Conservation (phyloP, 2,113 vertebrate genomes). For the Odocoileus virginianus region DNA sequence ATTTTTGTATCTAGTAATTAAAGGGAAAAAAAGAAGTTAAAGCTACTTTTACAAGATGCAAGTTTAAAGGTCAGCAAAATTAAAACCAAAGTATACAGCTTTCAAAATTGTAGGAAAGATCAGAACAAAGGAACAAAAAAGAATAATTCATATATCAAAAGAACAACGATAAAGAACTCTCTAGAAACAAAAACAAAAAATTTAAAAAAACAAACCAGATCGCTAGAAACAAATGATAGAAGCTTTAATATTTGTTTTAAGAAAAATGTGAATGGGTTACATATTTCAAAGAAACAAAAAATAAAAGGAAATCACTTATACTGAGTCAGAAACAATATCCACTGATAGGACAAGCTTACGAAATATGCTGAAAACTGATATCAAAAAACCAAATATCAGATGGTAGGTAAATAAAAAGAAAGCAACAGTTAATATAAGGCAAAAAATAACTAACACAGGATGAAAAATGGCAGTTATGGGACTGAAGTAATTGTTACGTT, state of each 20-base stretch:
- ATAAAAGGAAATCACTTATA: background rate
- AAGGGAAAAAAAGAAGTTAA: background rate
- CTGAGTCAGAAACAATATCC: background rate
- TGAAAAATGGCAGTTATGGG: background rate
- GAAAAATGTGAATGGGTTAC: background rate
- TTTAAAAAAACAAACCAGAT: background rate
- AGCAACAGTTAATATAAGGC: background rate
- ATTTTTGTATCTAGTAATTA: background rate
- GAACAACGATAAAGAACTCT: background rate
- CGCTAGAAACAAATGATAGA: background rate
- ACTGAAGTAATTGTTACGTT: background rate
- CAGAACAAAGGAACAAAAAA: background rate
- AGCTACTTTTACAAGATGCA: background rate
- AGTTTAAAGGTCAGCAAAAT: background rate
- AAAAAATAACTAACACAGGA: background rate
- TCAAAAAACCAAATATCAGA: background rate
- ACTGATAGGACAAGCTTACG: background rate
- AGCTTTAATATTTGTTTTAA: background rate
- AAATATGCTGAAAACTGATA: background rate
- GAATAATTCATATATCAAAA: background rate
- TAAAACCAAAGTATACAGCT: background rate
- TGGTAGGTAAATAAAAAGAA: background rate
- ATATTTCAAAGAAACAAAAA: background rate
- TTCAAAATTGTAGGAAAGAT: background rate
- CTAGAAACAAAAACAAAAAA: background rate